These are phyloP conservation scores for Pristionchus exspectatus DNA, from an alignment of 2,888 invertebrate species.

Conservation along the genomic window DNA sequence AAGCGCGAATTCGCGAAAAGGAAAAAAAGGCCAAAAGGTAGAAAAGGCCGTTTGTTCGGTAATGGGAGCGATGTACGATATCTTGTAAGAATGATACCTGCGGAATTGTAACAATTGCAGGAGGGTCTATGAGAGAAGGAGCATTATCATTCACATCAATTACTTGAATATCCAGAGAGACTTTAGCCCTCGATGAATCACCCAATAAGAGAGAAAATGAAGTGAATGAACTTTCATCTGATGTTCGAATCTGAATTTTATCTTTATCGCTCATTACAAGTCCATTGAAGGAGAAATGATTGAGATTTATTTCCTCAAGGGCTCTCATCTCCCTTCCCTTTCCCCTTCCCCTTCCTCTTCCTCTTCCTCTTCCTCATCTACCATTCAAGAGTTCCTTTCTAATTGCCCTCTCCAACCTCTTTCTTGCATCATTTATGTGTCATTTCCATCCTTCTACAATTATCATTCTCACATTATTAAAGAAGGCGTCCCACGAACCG, in stretches of 20 bases:
- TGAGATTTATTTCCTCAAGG: neutral
- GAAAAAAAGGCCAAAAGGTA: too few relatives aligned
- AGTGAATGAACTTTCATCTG: neutral
- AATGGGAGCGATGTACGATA: too few relatives aligned
- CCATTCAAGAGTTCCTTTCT: constrained; percentile 27
- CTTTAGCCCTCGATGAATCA: constrained; percentile 65
- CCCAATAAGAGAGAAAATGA: constrained; percentile 66
- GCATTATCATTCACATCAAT: constrained; percentile 78
- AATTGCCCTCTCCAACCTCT: constrained; percentile 28
- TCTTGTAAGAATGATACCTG: neutral
- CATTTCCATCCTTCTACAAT: neutral
- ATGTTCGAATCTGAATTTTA: neutral
- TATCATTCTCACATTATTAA: neutral
- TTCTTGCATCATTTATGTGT: constrained; percentile 12
- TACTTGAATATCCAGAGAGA: constrained; percentile 76
- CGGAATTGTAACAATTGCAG: neutral
- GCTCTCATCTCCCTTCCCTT: neutral
- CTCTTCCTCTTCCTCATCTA: neutral
- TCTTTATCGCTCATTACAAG: neutral
- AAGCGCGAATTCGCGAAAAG: too few relatives aligned
- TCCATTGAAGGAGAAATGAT: neutral
- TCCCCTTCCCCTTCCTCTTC: neutral
- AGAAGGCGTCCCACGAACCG: too few relatives aligned
- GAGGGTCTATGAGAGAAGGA: constrained; percentile 63
- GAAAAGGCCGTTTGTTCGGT: too few relatives aligned